These are phyloP conservation scores for Drosophila repletoides DNA, from an alignment of 1,140 invertebrate species.

Conservation along the genomic window DNA sequence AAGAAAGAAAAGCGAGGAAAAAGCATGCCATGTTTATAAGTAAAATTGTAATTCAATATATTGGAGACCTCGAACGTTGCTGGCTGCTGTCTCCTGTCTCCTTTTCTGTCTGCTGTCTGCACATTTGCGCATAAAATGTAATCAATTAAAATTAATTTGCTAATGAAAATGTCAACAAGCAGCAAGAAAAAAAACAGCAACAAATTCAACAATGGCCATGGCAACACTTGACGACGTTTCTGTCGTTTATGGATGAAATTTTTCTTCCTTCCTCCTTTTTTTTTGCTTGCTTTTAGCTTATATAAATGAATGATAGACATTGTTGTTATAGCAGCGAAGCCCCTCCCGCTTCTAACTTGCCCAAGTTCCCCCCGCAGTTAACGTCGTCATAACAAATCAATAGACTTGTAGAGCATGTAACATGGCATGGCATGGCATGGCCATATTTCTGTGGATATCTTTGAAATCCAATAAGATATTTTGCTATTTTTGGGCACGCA, in stretches of 20 bases:
- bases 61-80: conserved; percentile 4
- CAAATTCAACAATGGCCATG: conserved; percentile 47
- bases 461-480: conserved; percentile 67
- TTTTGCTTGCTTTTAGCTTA: conserved; percentile 44
- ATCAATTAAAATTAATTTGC: conserved; percentile 75
- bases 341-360: background rate
- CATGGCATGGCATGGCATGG: conserved; percentile 21
- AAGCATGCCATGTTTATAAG: conserved; percentile 44
- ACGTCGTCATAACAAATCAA: conserved; percentile 69
- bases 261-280: background rate
- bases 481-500: conserved; percentile 55
- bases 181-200: conserved; percentile 8
- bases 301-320: conserved; percentile 61
- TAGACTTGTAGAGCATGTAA: conserved; percentile 52
- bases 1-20: conserved; percentile 1
- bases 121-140: conserved; percentile 68
- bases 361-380: background rate
- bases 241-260: conserved; percentile 49
- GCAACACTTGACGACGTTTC: conserved; percentile 35
- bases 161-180: conserved; percentile 71
- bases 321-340: conserved; percentile 61
- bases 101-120: conserved; percentile 32
- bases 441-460: conserved; percentile 50
- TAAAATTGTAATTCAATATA: conserved; percentile 70
- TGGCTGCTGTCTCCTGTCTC: background rate